These are phyloP conservation scores for Temnothorax longispinosus DNA, from an alignment of 1,140 invertebrate species.

Conservation along the genomic window DNA sequence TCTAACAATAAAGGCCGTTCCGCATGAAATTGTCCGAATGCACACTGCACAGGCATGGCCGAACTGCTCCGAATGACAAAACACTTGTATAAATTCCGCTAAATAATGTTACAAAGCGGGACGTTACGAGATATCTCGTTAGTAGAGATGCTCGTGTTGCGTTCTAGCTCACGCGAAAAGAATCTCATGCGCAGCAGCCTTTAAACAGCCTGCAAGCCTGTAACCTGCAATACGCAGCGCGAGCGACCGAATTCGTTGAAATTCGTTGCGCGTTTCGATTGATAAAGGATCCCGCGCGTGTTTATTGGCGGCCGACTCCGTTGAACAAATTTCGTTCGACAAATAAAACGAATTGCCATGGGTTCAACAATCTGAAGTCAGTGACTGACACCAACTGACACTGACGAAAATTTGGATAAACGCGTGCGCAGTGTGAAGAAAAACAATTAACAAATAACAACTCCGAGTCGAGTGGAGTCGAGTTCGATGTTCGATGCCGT, in stretches of 20 bases:
- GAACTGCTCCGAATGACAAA: too few relatives aligned
- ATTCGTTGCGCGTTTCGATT: background rate
- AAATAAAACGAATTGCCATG: background rate
- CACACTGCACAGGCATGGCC: background rate
- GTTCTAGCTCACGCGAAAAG: background rate
- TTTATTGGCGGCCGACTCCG: background rate
- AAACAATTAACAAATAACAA: background rate
- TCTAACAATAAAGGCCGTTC: background rate
- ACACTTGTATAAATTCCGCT: background rate
- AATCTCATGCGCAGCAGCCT: background rate
- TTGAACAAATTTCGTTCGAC: background rate
- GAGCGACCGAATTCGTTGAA: background rate
- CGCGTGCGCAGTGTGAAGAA: background rate
- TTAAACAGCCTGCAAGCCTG: background rate
- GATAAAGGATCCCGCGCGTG: background rate
- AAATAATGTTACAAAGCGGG: background rate
- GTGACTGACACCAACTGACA: too few relatives aligned
- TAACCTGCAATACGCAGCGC: background rate
- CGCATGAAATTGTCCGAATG: background rate
- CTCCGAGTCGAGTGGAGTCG: background rate
- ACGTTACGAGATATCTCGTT: background rate
- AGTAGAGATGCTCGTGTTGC: background rate
- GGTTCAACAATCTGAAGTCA: background rate
- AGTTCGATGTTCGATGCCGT: background rate
- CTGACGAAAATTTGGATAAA: background rate